Evolutionary conservation across 2,113 vertebrate species (phyloP).

Genomic region (Microtus pennsylvanicus): DNA sequence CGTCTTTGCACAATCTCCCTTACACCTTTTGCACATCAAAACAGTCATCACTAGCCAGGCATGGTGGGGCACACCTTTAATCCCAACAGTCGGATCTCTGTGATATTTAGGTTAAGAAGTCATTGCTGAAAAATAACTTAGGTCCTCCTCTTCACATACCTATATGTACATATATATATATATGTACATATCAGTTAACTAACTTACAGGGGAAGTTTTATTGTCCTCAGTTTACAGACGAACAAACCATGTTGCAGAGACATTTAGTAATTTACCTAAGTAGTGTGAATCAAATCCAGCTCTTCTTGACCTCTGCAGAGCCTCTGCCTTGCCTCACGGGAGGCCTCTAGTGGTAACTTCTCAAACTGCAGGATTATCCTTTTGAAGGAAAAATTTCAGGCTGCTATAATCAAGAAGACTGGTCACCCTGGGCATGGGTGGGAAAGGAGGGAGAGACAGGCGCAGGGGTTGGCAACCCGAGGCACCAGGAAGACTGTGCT

Average conservation of each 20-base stretch:
- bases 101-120: background rate
- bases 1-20: background rate
- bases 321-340: background rate
- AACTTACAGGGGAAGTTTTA: background rate
- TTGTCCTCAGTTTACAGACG: background rate
- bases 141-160: background rate
- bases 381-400: background rate
- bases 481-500: background rate
- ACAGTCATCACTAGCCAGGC: background rate
- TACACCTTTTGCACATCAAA: background rate
- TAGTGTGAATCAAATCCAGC: background rate
- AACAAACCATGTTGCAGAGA: slow-evolving; percentile 11
- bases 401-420: background rate
- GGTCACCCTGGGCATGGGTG: background rate
- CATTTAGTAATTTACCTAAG: background rate
- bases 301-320: background rate
- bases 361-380: background rate
- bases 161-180: background rate
- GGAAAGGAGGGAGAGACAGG: background rate
- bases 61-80: background rate
- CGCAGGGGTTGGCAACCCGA: accelerated
- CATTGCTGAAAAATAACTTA: background rate
- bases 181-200: background rate
- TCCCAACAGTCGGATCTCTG: background rate
- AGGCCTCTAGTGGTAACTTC: slow-evolving; percentile 21